Percentiles rank a stretch among this genome's conserved stretches.
phyloP scores from a whole-genome alignment of 2,888 invertebrate genomes.

The Caenorhabditis zanzibari region DNA sequence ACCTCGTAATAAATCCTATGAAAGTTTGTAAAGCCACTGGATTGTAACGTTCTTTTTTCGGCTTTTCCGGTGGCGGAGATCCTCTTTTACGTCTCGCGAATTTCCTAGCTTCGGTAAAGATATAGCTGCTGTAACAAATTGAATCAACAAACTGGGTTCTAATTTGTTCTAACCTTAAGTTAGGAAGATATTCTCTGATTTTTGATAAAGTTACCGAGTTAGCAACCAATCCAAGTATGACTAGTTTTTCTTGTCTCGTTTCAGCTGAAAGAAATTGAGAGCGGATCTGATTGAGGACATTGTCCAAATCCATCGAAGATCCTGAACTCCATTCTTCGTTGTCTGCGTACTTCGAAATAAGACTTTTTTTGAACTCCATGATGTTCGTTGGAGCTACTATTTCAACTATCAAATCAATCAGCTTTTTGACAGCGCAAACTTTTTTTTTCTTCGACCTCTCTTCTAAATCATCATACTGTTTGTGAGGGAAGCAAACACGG shows the following conservation, averaged over 20 bases:
- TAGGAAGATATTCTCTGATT: neutral
- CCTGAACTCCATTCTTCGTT: neutral
- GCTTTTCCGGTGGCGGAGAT: neutral
- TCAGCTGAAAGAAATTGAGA: neutral
- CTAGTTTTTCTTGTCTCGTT: neutral
- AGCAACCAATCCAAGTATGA: neutral
- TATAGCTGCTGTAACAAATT: too few relatives aligned
- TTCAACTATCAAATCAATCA: neutral
- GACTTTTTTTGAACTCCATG: neutral
- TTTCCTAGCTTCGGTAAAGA: neutral
- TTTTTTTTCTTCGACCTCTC: neutral
- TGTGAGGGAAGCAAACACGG: neutral
- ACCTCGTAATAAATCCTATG: conserved; percentile 2
- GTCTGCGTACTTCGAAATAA: neutral
- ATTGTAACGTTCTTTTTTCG: neutral
- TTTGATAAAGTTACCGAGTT: neutral
- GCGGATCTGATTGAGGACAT: neutral
- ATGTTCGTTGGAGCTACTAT: neutral
- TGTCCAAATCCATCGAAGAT: neutral
- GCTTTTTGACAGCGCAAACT: neutral
- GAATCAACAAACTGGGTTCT: too few relatives aligned
- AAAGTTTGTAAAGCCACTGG: neutral
- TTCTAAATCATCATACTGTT: neutral
- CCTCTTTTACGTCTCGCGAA: neutral
- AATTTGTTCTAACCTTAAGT: too few relatives aligned